These are phyloP conservation scores for Atherinosoma microstoma DNA, from an alignment of 2,797 vertebrate species.

Conservation along the genomic window DNA sequence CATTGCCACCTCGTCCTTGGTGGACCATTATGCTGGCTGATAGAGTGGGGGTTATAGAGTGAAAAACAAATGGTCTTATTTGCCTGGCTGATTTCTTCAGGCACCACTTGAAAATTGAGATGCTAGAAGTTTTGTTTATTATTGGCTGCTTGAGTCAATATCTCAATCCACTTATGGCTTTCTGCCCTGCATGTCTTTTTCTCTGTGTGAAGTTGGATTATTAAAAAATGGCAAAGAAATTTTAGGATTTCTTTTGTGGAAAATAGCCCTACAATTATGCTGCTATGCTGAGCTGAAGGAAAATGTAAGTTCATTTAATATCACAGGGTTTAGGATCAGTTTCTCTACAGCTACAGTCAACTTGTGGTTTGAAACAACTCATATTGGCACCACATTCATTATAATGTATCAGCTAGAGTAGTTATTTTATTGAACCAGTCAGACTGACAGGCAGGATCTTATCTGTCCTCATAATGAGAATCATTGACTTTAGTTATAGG, in stretches of 20 bases:
- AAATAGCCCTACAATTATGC: conserved; percentile 39
- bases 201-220: conserved; percentile 43
- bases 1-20: conserved; percentile 53
- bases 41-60: conserved; percentile 29
- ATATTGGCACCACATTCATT: conserved; percentile 45
- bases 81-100: conserved; percentile 66
- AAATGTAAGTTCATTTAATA: conserved; percentile 30
- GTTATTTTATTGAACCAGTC: conserved; percentile 55
- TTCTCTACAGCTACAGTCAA: conserved; percentile 46
- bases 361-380: conserved; percentile 18
- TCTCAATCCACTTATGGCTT: conserved; percentile 50
- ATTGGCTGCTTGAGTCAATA: conserved; percentile 56
- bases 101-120: conserved; percentile 64
- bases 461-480: conserved; percentile 75
- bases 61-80: conserved; percentile 63
- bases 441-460: conserved; percentile 60
- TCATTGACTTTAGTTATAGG: conserved; percentile 75
- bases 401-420: conserved; percentile 31
- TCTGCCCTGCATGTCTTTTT: conserved; percentile 38
- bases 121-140: conserved; percentile 63
- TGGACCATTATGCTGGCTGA: conserved; percentile 52
- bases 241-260: conserved; percentile 20
- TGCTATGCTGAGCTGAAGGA: conserved; percentile 16
- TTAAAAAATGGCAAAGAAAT: conserved; percentile 42
- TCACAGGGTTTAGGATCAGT: conserved; percentile 37